Conservation (phyloP, 2,113 vertebrate genomes). For the Pelodiscus sinensis region DNA sequence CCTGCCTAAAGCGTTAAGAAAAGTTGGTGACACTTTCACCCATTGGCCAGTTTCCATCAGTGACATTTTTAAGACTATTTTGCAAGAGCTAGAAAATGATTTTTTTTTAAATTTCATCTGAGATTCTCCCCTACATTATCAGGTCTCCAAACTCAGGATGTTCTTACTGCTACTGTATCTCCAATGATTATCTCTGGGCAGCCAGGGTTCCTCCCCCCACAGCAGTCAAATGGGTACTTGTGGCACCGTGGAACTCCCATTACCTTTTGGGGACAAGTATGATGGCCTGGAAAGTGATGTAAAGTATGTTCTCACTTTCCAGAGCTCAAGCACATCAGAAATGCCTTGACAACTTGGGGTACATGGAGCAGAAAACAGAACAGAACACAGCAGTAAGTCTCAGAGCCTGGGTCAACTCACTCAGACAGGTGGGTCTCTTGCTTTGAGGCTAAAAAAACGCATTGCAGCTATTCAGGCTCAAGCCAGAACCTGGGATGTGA, state of each 20-base stretch:
- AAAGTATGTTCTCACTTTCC: not conserved
- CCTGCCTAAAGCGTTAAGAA: accelerated
- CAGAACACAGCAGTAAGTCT: not conserved
- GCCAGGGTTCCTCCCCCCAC: not conserved
- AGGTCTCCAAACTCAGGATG: not conserved
- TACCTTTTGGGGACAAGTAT: not conserved
- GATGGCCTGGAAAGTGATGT: not conserved
- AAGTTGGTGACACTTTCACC: not conserved
- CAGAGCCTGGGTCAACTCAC: not conserved
- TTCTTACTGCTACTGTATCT: not conserved
- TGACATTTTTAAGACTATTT: not conserved
- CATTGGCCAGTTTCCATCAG: not conserved
- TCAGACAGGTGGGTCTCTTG: not conserved
- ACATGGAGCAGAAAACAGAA: not conserved
- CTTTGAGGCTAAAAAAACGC: not conserved
- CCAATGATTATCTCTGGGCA: not conserved
- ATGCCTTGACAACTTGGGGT: not conserved
- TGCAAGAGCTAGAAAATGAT: not conserved
- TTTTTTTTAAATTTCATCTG: not conserved
- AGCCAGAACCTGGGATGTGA: not conserved
- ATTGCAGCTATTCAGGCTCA: not conserved
- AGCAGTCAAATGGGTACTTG: not conserved
- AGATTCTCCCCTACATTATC: not conserved
- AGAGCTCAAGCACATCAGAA: not conserved
- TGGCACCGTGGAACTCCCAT: not conserved